These are phyloP conservation scores for Eretmochelys imbricata DNA, from an alignment of 2,113 vertebrate species.

Conservation along the genomic window DNA sequence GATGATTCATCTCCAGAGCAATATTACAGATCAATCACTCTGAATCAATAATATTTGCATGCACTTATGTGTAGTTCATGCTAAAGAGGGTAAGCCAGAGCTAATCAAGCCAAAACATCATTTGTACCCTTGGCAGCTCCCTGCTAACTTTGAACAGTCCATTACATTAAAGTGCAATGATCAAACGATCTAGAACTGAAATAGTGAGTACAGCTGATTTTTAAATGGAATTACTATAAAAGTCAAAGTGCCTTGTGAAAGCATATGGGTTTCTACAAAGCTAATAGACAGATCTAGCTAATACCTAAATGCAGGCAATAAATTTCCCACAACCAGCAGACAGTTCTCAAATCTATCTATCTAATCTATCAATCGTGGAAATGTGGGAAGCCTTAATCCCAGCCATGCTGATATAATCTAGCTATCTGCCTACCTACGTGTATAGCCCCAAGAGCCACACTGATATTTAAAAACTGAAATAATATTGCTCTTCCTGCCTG, in stretches of 20 bases:
- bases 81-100: constrained; percentile 44
- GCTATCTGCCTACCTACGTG: background rate
- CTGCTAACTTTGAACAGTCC: constrained; percentile 54
- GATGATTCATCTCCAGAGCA: constrained; percentile 53
- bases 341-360: constrained; percentile 11
- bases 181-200: constrained; percentile 65
- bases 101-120: constrained; percentile 66
- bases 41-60: constrained; percentile 71
- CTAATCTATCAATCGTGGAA: background rate
- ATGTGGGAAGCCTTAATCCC: background rate
- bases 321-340: constrained; percentile 19
- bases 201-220: constrained; percentile 46
- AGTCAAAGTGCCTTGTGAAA: constrained; percentile 61
- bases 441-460: background rate
- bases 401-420: background rate
- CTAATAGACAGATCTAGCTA: constrained; percentile 47
- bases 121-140: constrained; percentile 60
- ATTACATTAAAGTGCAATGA: constrained; percentile 65
- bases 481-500: background rate
- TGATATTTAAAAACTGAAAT: constrained; percentile 45
- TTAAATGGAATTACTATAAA: constrained; percentile 51
- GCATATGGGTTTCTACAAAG: constrained; percentile 44
- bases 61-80: constrained; percentile 58
- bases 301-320: constrained; percentile 49
- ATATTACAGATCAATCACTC: constrained; percentile 58